Conservation (phyloP, 2,113 vertebrate genomes). For the Lates calcarifer region DNA sequence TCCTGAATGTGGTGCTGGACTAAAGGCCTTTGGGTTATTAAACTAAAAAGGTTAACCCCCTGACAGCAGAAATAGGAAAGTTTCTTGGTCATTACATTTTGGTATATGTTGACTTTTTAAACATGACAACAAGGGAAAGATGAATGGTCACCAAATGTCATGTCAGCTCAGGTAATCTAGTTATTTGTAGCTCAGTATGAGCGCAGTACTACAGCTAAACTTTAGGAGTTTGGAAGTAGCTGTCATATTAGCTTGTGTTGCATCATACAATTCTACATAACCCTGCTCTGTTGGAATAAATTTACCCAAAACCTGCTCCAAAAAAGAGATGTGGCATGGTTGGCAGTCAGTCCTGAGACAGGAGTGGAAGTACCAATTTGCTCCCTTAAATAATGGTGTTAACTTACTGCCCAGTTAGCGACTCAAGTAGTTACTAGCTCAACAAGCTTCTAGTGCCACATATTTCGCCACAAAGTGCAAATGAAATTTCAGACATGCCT, state of each 20-base stretch:
- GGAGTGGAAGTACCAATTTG: background rate
- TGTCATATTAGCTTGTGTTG: background rate
- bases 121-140: background rate
- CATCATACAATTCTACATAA: background rate
- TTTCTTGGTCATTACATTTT: background rate
- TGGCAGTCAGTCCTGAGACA: background rate
- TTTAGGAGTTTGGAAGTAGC: background rate
- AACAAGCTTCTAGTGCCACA: background rate
- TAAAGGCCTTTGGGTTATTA: no score
- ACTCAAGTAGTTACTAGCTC: background rate
- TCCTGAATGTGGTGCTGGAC: background rate
- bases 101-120: background rate
- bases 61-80: background rate
- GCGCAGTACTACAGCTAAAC: no score
- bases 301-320: no score
- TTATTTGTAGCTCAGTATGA: no score
- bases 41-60: background rate
- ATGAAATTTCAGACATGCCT: background rate
- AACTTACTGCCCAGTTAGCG: no score
- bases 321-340: conserved; percentile 2
- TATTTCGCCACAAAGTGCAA: background rate
- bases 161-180: no score
- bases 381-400: background rate
- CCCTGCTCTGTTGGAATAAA: background rate
- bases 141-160: background rate